Evolutionary conservation across 2,888 invertebrate species (phyloP).

Genomic region (Tricholauxania praeusta): DNA sequence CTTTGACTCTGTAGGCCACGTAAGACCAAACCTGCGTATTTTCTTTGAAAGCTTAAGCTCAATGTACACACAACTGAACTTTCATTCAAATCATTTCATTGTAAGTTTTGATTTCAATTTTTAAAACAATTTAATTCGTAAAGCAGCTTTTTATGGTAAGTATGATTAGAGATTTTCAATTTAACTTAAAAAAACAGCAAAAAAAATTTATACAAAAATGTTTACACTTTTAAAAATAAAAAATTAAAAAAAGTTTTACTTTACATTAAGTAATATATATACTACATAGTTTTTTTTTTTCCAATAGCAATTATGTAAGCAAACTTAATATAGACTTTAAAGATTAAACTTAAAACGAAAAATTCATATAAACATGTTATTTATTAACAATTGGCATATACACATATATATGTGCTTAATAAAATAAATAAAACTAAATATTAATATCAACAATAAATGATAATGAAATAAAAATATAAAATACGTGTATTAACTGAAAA

Average conservation of each 20-base stretch:
- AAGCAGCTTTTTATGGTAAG: too few species aligned
- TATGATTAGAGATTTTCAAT: too few species aligned
- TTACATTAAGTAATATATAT: constrained; percentile 7
- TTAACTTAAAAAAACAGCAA: background rate
- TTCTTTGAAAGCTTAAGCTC: too few species aligned
- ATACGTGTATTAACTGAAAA: constrained; percentile 19
- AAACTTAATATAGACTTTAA: constrained; percentile 17
- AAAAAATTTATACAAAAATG: background rate
- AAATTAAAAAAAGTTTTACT: constrained; percentile 10
- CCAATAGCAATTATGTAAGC: constrained; percentile 4
- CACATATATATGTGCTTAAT: constrained; percentile 9
- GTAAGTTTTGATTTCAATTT: too few species aligned
- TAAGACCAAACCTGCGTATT: too few species aligned
- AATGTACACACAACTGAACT: too few species aligned
- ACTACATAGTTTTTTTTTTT: constrained; percentile 12
- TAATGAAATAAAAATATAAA: constrained; percentile 3
- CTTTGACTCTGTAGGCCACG: too few species aligned
- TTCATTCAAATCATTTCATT: too few species aligned
- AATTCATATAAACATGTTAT: constrained; percentile 30
- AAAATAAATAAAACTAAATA: constrained; percentile 1
- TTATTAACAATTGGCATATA: constrained; percentile 33
- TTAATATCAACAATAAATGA: background rate
- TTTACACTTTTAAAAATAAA: constrained; percentile 26
- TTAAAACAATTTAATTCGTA: too few species aligned
- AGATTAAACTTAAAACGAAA: constrained; percentile 1